A percentile compares a stretch with the other conserved stretches of the same genome.
These are phyloP conservation scores for Pristionchus japonicus DNA, from an alignment of 2,888 invertebrate species.

Conservation along the genomic window DNA sequence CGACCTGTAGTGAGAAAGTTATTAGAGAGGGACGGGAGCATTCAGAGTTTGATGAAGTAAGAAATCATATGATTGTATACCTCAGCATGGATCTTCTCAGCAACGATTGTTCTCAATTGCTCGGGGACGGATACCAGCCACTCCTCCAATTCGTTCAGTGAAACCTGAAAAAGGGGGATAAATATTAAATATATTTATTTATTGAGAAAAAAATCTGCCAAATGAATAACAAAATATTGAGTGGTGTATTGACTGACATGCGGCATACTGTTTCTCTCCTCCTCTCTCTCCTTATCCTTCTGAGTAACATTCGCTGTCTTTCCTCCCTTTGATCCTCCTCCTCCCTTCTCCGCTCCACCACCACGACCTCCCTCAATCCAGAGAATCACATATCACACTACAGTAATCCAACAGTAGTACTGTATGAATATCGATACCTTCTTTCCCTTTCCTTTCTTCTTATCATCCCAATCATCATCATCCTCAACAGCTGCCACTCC, in stretches of 20 bases:
- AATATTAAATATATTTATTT: neutral
- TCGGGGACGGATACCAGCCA: conserved; percentile 42
- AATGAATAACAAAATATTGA: neutral
- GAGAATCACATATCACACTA: neutral
- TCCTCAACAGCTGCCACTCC: conserved; percentile 14
- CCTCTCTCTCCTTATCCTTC: conserved; percentile 40
- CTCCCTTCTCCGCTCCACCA: conserved; percentile 30
- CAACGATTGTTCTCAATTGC: conserved; percentile 29
- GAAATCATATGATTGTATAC: neutral
- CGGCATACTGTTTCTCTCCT: conserved; percentile 34
- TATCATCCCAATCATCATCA: conserved; percentile 45
- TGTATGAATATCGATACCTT: conserved; percentile 38
- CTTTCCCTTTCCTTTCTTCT: conserved; percentile 47
- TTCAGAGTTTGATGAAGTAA: neutral
- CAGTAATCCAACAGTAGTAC: neutral
- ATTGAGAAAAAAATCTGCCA: neutral
- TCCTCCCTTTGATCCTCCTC: neutral
- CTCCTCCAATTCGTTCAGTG: conserved; percentile 30
- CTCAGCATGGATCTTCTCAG: conserved; percentile 44
- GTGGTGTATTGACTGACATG: conserved; percentile 18
- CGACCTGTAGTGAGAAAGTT: conserved; percentile 7
- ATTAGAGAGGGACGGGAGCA: neutral
- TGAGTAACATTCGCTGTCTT: neutral
- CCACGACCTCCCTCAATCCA: neutral
- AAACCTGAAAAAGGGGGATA: neutral